These are phyloP conservation scores for Perca schrenkii DNA, from an alignment of 2,113 vertebrate species.

Conservation along the genomic window DNA sequence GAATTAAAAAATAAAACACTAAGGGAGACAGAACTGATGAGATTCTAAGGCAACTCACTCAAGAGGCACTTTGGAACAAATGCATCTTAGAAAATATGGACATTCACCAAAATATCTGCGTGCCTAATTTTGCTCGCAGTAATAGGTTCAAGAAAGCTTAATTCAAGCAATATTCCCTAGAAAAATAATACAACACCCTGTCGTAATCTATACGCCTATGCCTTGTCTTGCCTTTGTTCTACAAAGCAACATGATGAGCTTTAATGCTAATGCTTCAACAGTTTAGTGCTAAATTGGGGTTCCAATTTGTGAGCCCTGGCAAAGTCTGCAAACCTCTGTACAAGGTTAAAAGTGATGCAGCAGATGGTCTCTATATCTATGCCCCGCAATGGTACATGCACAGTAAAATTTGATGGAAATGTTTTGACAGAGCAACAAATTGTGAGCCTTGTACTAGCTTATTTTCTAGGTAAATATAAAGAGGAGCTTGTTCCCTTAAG, in stretches of 20 bases:
- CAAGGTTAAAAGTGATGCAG: not conserved
- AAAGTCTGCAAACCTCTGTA: not conserved
- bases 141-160: not conserved
- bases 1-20: conserved; percentile 1
- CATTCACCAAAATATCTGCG: not conserved
- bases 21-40: conserved; percentile 8
- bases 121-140: not conserved
- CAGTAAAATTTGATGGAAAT: not conserved
- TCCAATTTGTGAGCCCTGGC: not conserved
- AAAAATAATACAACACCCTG: not conserved
- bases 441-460: not conserved
- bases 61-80: not conserved
- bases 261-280: not conserved
- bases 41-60: not conserved
- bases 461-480: conserved; percentile 17
- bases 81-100: not conserved
- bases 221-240: not conserved
- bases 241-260: not conserved
- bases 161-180: not conserved
- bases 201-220: not conserved
- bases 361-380: not conserved
- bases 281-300: not conserved
- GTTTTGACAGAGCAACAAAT: conserved; percentile 14
- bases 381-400: not conserved
- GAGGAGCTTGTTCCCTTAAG: not conserved